These are phyloP conservation scores for Drosophila tristis DNA, from an alignment of 1,140 invertebrate species.

Conservation along the genomic window DNA sequence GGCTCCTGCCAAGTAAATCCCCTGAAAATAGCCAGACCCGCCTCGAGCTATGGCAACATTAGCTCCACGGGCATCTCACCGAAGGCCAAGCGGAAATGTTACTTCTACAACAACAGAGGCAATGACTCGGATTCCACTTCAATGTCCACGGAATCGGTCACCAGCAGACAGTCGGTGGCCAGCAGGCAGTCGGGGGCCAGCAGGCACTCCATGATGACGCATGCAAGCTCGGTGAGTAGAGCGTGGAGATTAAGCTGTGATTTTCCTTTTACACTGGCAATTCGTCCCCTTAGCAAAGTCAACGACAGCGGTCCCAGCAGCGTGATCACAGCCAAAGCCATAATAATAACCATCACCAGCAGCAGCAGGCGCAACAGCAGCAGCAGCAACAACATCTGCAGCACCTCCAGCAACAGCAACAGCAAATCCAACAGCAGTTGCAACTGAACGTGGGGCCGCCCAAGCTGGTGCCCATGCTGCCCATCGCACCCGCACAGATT, in stretches of 20 bases:
- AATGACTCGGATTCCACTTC: slow-evolving; percentile 88
- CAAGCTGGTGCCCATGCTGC: slow-evolving; percentile 66
- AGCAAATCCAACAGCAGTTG: slow-evolving; percentile 49
- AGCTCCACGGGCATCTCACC: slow-evolving; percentile 78
- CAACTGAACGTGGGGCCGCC: slow-evolving; percentile 44
- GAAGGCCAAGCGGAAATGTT: slow-evolving; percentile 75
- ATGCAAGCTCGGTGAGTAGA: slow-evolving; percentile 84
- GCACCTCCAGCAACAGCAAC: slow-evolving; percentile 41
- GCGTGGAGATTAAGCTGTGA: not conserved
- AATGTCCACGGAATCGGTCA: slow-evolving; percentile 88
- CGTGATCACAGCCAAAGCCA: slow-evolving; percentile 43
- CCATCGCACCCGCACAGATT: slow-evolving; percentile 56
- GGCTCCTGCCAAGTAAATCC: slow-evolving; percentile 59
- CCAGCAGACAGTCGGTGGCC: slow-evolving; percentile 86
- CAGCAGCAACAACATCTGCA: slow-evolving; percentile 48
- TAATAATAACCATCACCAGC: slow-evolving; percentile 46
- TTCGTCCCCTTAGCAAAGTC: slow-evolving; percentile 51
- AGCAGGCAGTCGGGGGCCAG: slow-evolving; percentile 71
- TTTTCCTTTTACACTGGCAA: not conserved
- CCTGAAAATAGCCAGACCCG: slow-evolving; percentile 79
- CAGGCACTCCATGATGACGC: slow-evolving; percentile 85
- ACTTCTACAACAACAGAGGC: slow-evolving; percentile 63
- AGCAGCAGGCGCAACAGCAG: slow-evolving; percentile 45
- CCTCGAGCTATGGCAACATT: slow-evolving; percentile 84
- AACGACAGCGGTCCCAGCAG: slow-evolving; percentile 60